Evolutionary conservation across 2,113 vertebrate species (phyloP).

Genomic region (Sigmodon hispidus): DNA sequence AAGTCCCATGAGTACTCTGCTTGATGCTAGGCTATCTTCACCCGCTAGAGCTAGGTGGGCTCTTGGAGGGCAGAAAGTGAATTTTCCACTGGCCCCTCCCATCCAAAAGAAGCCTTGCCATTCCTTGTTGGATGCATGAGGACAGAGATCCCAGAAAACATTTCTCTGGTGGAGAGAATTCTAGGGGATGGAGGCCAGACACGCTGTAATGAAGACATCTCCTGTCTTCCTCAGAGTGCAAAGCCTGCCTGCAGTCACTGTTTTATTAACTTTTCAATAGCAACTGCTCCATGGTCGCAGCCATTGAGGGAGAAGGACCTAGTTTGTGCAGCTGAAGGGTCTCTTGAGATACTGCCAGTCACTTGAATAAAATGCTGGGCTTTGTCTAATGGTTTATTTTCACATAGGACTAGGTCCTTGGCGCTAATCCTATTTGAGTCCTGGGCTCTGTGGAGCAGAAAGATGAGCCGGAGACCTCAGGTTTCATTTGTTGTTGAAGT

Average conservation of each 20-base stretch:
- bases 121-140: background rate
- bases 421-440: conserved; percentile 73
- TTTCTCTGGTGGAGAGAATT: background rate
- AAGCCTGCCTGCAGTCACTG: background rate
- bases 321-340: conserved; percentile 70
- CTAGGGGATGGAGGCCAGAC: background rate
- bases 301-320: background rate
- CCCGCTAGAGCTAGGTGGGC: background rate
- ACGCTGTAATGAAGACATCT: background rate
- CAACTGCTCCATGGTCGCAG: background rate
- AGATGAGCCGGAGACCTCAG: conserved; percentile 76
- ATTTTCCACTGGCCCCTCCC: background rate
- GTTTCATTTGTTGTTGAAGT: conserved; percentile 74
- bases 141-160: background rate
- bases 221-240: background rate
- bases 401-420: conserved; percentile 51
- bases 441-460: conserved; percentile 68
- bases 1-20: background rate
- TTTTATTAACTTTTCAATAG: background rate
- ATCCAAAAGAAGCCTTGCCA: background rate
- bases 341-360: conserved; percentile 7
- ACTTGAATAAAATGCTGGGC: conserved; percentile 56
- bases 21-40: background rate
- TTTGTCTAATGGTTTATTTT: conserved; percentile 78
- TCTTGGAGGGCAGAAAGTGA: background rate